Conservation (phyloP, 2,797 vertebrate genomes). For the Benthosema pterotum region DNA sequence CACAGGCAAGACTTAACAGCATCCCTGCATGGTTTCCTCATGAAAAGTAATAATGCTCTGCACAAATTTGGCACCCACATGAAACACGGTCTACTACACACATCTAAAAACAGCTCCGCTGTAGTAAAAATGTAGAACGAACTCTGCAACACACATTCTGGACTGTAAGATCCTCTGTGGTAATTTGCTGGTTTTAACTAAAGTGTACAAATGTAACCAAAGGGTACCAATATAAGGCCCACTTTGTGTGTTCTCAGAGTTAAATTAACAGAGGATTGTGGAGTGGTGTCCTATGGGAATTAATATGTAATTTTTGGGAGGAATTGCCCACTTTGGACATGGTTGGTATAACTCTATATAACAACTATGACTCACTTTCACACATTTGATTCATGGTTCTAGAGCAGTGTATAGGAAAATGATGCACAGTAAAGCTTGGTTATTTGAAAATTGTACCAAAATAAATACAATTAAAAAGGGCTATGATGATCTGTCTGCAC, state of each 20-base stretch:
- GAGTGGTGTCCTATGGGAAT: conserved; percentile 14
- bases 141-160: conserved; percentile 33
- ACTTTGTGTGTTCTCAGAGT: no score
- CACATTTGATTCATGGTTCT: neutral
- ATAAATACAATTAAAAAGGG: neutral
- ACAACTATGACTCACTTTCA: conserved; percentile 22
- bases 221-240: no score
- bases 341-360: conserved; percentile 31
- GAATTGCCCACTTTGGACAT: conserved; percentile 7
- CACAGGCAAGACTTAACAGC: conserved; percentile 46
- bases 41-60: conserved; percentile 71
- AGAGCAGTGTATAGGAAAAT: conserved; percentile 25
- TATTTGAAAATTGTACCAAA: conserved; percentile 14
- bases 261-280: no score
- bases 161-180: neutral
- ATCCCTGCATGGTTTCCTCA: conserved; percentile 49
- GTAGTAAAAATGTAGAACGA: conserved; percentile 23
- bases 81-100: conserved; percentile 57
- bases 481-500: neutral
- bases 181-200: no score
- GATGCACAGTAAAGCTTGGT: neutral
- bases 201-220: no score
- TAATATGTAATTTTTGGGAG: conserved; percentile 25
- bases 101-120: conserved; percentile 40
- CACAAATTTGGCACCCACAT: conserved; percentile 59